A percentile compares a stretch with the other conserved stretches of the same genome.
phyloP scores from a whole-genome alignment of 1,140 invertebrate genomes.

The Teleopsis dalmanni region DNA sequence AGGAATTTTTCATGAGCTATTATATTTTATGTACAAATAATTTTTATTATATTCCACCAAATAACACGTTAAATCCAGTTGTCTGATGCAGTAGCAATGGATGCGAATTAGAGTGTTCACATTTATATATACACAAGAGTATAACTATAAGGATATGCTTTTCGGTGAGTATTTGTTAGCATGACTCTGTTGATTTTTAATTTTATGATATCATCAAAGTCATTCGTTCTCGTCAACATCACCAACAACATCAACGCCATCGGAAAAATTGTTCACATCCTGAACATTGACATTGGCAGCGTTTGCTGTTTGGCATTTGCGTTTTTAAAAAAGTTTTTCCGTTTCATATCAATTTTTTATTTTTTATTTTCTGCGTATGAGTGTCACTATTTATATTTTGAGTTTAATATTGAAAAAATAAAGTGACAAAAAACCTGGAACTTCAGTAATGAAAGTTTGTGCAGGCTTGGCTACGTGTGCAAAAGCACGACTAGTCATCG shows the following conservation, averaged over 20 bases:
- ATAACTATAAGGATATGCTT: no score
- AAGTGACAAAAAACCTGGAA: no score
- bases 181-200: conserved; percentile 7
- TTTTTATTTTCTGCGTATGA: not conserved
- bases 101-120: not conserved
- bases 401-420: not conserved
- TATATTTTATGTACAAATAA: not conserved
- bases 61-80: not conserved
- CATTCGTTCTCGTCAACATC: conserved; percentile 1
- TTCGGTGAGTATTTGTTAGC: not conserved
- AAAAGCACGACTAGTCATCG: no score
- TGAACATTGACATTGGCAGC: not conserved
- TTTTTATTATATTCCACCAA: not conserved
- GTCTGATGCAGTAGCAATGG: not conserved
- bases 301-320: not conserved
- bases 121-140: not conserved
- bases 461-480: no score
- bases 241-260: not conserved
- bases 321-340: not conserved
- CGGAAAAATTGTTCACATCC: not conserved
- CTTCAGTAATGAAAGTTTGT: no score
- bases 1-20: no score
- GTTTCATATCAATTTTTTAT: not conserved
- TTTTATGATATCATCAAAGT: conserved; percentile 5
- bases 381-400: not conserved